These are phyloP conservation scores for Paradoxurus hermaphroditus DNA, from an alignment of 2,113 vertebrate species.

Conservation along the genomic window DNA sequence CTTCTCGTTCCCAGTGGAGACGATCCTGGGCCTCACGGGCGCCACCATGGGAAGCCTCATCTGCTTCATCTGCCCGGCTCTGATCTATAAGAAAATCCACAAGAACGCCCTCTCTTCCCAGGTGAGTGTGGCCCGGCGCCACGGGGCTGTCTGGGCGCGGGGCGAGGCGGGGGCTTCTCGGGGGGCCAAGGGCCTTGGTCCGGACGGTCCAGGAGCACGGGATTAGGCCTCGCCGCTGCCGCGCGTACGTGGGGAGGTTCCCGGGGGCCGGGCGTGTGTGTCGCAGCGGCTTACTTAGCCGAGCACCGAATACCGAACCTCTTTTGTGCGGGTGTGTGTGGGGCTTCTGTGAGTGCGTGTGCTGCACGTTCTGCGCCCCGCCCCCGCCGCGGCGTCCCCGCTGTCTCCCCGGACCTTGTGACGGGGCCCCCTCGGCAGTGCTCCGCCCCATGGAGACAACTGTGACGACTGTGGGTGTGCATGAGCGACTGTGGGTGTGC, in stretches of 20 bases:
- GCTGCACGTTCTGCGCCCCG: fast-evolving
- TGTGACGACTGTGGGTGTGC: fast-evolving
- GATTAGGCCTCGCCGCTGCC: not conserved
- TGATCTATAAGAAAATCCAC: constrained; percentile 96
- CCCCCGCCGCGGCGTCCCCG: no score
- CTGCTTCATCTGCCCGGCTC: constrained; percentile 98
- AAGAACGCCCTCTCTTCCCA: constrained; percentile 91
- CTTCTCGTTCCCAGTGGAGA: constrained; percentile 90
- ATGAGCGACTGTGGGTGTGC: fast-evolving
- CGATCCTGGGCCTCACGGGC: constrained; percentile 95
- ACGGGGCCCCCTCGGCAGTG: fast-evolving
- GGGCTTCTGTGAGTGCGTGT: fast-evolving
- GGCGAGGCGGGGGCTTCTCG: not conserved
- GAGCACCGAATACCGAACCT: fast-evolving
- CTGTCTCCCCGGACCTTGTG: not conserved
- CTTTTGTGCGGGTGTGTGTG: fast-evolving
- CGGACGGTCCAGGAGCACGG: not conserved
- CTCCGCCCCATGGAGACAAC: fast-evolving
- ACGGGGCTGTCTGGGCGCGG: fast-evolving
- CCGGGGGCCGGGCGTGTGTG: not conserved
- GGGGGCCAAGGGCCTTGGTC: no score
- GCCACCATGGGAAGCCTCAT: constrained; percentile 99
- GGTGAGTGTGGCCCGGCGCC: constrained; percentile 81
- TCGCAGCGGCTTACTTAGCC: not conserved
- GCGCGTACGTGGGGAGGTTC: fast-evolving